Base-by-base conservation (phyloP, 2,888 invertebrate genomes). In the Melolontha melolontha region DNA sequence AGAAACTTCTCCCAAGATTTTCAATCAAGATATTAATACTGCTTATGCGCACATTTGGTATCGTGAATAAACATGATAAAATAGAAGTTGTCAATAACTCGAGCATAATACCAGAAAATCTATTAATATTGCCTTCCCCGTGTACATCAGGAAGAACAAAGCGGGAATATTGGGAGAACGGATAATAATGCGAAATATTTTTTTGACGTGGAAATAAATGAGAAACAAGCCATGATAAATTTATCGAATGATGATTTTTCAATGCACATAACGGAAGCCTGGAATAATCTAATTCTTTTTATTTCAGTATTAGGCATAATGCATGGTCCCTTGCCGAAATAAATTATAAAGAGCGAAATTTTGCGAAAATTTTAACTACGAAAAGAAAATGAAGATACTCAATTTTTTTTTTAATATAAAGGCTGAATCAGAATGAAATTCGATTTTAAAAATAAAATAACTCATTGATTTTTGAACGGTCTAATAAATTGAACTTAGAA, bases 61-160 rank as follows among this genome's bases (percentile, higher is more conserved):
- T 16, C 39, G 12, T 39, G 59, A 62, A 47, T 62, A 62, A 62
- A 47, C 14, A 59, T 16, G 59, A 59, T 44, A 42, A 44, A 47
- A 42, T 16, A 44, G 29, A 47, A 16, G 34, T 49, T 62, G 16
- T 62, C 59, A 44, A 47, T 47, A 62, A 47, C 34, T 39, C 34
- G 39, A 47, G 4, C 17, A 62, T 62, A 62, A 62, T 62, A 17
- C 47, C 5, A 34, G 8, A 17, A 8, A 47, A 47, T 34, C 47
- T 47, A 62, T 62, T 62, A 62, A 62, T 47, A 16, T 29, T 29
- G 34, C n/a, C 34, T 34, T 16, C 34, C 1, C 8, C 16, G 14
- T 4, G 4, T 22, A 22, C 22, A 22, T 22, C 47, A 6, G 16
- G 14, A 27, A 59, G 44, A 47, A 44, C 47, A 34, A 1, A 8